phyloP scores from a whole-genome alignment of 2,888 invertebrate genomes.

The Molorchus minor region DNA sequence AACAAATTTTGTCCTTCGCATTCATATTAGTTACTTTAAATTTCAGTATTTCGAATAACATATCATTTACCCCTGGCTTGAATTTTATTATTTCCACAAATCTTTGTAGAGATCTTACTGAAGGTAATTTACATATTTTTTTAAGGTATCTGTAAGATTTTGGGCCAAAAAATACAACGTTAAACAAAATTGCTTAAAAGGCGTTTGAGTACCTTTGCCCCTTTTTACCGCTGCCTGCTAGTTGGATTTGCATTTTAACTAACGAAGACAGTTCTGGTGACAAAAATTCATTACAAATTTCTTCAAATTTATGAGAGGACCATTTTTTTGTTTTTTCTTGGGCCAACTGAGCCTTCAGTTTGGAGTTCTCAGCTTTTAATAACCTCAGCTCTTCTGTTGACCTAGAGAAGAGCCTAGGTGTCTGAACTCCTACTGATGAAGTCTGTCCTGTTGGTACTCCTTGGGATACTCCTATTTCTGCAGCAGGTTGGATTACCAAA shows the following conservation, averaged over 20 bases:
- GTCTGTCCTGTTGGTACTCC: background rate
- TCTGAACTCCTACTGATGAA: background rate
- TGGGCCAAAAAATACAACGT: slow-evolving; percentile 1
- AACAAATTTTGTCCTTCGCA: background rate
- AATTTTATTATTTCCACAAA: slow-evolving; percentile 5
- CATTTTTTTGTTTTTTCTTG: background rate
- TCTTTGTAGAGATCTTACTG: background rate
- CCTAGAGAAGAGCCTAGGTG: background rate
- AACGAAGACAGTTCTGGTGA: background rate
- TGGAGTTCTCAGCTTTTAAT: background rate
- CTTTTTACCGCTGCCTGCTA: background rate
- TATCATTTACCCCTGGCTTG: background rate
- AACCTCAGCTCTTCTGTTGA: background rate
- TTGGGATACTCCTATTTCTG: too few relatives aligned
- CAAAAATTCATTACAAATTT: background rate
- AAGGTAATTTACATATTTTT: background rate
- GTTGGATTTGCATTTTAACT: background rate
- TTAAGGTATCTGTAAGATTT: background rate
- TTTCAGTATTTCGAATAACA: background rate
- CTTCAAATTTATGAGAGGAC: background rate
- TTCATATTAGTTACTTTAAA: background rate
- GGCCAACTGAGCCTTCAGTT: background rate
- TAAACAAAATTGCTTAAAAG: slow-evolving; percentile 1
- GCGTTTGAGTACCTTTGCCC: background rate
- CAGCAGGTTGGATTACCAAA: background rate